phyloP scores from a whole-genome alignment of 2,888 invertebrate genomes.

The Ochropleura plecta region DNA sequence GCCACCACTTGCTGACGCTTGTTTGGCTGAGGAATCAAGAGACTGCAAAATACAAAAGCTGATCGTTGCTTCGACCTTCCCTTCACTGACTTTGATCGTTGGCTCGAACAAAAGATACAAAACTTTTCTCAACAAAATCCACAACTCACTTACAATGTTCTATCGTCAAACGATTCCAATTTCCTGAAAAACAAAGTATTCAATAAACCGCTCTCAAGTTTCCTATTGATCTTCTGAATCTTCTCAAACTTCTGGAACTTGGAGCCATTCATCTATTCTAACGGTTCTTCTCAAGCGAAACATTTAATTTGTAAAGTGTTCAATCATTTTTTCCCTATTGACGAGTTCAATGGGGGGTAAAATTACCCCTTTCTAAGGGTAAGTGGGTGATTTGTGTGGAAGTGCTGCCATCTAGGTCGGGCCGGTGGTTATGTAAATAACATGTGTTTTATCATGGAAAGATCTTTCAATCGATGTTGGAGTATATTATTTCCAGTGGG shows the following conservation, averaged over 20 bases:
- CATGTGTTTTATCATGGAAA: not conserved
- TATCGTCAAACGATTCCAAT: conserved; percentile 50
- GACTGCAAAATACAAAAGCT: not conserved
- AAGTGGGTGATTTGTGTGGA: conserved; percentile 57
- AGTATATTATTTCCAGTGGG: not conserved
- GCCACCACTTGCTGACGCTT: not conserved
- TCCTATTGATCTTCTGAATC: conserved; percentile 33
- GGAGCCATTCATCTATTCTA: conserved; percentile 27
- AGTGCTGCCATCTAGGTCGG: conserved; percentile 44
- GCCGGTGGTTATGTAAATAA: conserved; percentile 27
- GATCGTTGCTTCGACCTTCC: not conserved
- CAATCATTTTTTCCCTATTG: conserved; percentile 68
- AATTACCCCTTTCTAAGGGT: conserved; percentile 66
- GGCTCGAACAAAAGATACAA: conserved; percentile 23
- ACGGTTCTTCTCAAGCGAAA: conserved; percentile 44
- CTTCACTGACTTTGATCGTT: conserved; percentile 22
- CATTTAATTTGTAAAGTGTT: conserved; percentile 66
- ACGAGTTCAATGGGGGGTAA: conserved; percentile 64
- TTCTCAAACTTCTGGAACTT: conserved; percentile 36
- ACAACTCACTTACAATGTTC: conserved; percentile 54
- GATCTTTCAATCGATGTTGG: not conserved
- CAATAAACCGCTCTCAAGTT: conserved; percentile 40
- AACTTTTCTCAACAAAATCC: conserved; percentile 14
- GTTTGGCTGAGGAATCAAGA: not conserved
- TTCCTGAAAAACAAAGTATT: conserved; percentile 42